Evolutionary conservation across 2,113 vertebrate genomes (phyloP).

Genomic region (Calyptommatus sinebrachiatus): DNA sequence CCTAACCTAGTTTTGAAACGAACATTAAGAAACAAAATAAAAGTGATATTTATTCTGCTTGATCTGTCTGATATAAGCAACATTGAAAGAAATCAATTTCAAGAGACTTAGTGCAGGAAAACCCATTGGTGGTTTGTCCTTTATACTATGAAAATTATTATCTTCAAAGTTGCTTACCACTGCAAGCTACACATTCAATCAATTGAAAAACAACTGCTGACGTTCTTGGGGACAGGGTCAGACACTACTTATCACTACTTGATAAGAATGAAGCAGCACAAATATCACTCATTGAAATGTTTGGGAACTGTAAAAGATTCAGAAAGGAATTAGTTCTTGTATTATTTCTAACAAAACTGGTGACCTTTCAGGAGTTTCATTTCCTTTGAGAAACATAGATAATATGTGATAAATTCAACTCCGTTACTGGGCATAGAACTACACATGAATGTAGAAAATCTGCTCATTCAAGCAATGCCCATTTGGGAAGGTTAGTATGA

Average conservation of each 20-base stretch:
- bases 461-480: conserved; percentile 6
- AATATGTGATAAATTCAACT: conserved; percentile 39
- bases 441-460: conserved; percentile 37
- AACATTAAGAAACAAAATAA: conserved; percentile 5
- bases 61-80: background rate
- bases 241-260: conserved; percentile 29
- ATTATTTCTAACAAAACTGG: conserved; percentile 40
- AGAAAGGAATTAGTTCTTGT: conserved; percentile 24
- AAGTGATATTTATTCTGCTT: background rate
- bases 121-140: background rate
- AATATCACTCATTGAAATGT: conserved; percentile 52
- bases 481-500: background rate
- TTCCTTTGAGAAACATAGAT: background rate
- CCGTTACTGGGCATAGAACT: conserved; percentile 45
- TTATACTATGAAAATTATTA: conserved; percentile 12
- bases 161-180: conserved; percentile 42
- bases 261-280: conserved; percentile 47
- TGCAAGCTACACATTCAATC: conserved; percentile 3
- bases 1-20: background rate
- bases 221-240: conserved; percentile 44
- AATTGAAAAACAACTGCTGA: conserved; percentile 36
- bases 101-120: background rate
- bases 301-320: conserved; percentile 47
- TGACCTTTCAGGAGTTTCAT: conserved; percentile 7
- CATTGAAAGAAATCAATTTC: background rate